Evolutionary conservation across 2,888 invertebrate genomes (phyloP).

Genomic region (Chaitophorus viminalis): DNA sequence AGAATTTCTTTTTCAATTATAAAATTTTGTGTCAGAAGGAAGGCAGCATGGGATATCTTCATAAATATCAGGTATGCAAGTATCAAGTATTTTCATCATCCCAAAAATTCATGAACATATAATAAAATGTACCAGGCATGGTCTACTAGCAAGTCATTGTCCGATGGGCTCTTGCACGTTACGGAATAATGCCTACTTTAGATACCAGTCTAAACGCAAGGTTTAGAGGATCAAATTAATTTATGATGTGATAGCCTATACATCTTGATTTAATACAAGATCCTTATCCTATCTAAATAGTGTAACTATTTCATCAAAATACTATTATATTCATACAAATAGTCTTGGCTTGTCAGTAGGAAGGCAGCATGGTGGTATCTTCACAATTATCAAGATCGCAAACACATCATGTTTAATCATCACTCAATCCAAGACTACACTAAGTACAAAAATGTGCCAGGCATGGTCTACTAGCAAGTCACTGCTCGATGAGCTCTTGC

Average conservation of each 20-base stretch:
- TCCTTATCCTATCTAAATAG: constrained; percentile 39
- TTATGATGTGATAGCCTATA: constrained; percentile 54
- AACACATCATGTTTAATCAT: constrained; percentile 60
- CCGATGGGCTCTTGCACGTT: constrained; percentile 62
- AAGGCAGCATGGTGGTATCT: constrained; percentile 73
- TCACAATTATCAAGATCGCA: constrained; percentile 66
- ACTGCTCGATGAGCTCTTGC: constrained; percentile 76
- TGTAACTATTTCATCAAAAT: constrained; percentile 26
- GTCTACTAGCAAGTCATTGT: constrained; percentile 63
- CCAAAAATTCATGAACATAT: not conserved
- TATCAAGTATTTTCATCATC: constrained; percentile 39
- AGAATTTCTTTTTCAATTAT: no score
- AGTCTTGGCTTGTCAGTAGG: constrained; percentile 70
- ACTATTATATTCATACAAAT: not conserved
- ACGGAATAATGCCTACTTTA: constrained; percentile 63
- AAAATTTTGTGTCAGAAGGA: no score
- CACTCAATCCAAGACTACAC: constrained; percentile 47
- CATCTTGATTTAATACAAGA: constrained; percentile 24
- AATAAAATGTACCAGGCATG: constrained; percentile 63
- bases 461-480: constrained; percentile 79
- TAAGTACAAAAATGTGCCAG: constrained; percentile 69
- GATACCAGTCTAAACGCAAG: constrained; percentile 26
- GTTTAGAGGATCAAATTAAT: constrained; percentile 35
- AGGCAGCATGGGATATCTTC: constrained; percentile 73
- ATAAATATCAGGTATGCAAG: constrained; percentile 64